A percentile compares a stretch with the other conserved stretches of the same genome.
phyloP scores from a whole-genome alignment of 2,113 vertebrate species.

The Atlantisia rogersi region DNA sequence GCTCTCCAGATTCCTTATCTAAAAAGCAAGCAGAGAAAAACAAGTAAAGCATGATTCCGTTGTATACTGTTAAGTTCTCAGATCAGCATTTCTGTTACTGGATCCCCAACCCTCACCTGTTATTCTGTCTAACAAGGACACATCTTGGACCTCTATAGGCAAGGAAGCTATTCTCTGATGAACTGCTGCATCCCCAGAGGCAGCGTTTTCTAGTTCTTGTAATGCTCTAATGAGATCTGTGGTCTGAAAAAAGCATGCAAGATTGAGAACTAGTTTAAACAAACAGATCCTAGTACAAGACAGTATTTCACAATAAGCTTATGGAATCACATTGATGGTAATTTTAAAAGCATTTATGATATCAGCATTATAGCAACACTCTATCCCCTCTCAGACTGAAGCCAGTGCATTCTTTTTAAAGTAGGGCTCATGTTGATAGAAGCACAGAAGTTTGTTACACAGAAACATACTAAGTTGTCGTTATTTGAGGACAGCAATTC shows the following conservation, averaged over 20 bases:
- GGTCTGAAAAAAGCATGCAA: constrained; percentile 81
- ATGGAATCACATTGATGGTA: background rate
- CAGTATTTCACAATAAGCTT: background rate
- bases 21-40: constrained; percentile 48
- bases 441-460: background rate
- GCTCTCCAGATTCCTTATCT: constrained; percentile 84
- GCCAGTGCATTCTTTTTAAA: background rate
- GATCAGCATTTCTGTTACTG: background rate
- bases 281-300: background rate
- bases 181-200: constrained; percentile 92
- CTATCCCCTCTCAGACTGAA: background rate
- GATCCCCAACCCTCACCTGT: constrained; percentile 82
- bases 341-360: background rate
- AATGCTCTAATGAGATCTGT: constrained; percentile 94
- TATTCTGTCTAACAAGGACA: constrained; percentile 92
- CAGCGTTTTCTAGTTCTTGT: constrained; percentile 97
- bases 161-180: constrained; percentile 95
- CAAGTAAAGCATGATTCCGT: constrained; percentile 25
- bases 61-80: background rate
- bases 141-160: constrained; percentile 95
- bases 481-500: background rate
- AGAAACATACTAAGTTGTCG: background rate
- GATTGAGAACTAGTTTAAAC: constrained; percentile 58
- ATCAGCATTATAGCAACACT: background rate
- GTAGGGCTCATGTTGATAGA: background rate